phyloP scores from a whole-genome alignment of 1,140 invertebrate genomes.

The Scaptomyza graminum region DNA sequence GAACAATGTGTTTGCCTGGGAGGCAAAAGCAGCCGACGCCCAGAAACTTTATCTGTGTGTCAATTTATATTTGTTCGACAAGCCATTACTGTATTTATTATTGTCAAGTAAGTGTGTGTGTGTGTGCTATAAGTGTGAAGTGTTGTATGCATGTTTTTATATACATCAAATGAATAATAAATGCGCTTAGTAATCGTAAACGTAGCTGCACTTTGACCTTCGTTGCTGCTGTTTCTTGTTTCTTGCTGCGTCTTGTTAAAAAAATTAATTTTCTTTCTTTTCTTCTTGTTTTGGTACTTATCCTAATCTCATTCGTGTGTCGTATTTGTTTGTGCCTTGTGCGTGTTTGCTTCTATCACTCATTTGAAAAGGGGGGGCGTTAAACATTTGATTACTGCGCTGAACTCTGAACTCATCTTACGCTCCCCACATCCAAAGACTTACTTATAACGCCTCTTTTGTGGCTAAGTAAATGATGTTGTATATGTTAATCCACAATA shows the following conservation, averaged over 20 bases:
- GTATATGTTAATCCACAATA: conserved; percentile 36
- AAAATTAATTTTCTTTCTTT: too few species aligned
- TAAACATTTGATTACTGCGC: conserved; percentile 36
- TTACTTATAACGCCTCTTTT: conserved; percentile 6
- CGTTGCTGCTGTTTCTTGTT: conserved; percentile 16
- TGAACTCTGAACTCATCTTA: conserved; percentile 32
- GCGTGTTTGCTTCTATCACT: conserved; percentile 9
- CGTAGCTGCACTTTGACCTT: conserved; percentile 51
- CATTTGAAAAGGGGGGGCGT: conserved; percentile 36
- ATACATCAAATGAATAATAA: conserved; percentile 55
- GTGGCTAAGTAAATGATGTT: conserved; percentile 21
- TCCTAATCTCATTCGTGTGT: conserved; percentile 38
- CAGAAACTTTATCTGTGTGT: conserved; percentile 53
- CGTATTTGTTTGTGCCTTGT: conserved; percentile 35
- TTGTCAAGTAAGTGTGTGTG: conserved; percentile 6
- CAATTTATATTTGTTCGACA: conserved; percentile 58
- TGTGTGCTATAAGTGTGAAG: conserved; percentile 35
- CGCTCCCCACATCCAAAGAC: background rate
- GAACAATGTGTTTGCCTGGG: conserved; percentile 11
- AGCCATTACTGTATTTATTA: conserved; percentile 50
- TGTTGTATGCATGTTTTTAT: conserved; percentile 51
- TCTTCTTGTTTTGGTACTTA: background rate
- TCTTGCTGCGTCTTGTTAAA: background rate
- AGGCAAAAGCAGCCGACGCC: conserved; percentile 25
- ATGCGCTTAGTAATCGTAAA: conserved; percentile 53